Percentiles rank a stretch among this genome's conserved stretches.
phyloP scores from a whole-genome alignment of 2,113 vertebrate species.

The Jacana jacana region DNA sequence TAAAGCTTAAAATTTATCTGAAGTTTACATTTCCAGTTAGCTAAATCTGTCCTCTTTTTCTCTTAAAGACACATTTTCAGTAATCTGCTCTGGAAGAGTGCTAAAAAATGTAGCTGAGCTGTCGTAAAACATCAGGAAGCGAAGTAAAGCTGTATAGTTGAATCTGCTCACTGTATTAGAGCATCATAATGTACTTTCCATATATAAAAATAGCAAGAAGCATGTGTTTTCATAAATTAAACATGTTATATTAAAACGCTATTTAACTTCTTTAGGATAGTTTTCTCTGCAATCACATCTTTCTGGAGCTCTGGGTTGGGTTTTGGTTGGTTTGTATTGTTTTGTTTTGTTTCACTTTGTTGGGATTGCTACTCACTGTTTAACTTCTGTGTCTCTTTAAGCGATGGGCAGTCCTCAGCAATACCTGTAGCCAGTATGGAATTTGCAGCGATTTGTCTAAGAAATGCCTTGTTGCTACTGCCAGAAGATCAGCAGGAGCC shows the following conservation, averaged over 20 bases:
- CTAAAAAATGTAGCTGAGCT: not conserved
- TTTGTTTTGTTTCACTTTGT: not conserved
- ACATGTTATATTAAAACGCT: not conserved
- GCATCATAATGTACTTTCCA: not conserved
- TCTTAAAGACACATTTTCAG: not conserved
- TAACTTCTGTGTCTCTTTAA: constrained; percentile 62
- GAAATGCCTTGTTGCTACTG: constrained; percentile 91
- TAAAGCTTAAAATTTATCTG: not conserved
- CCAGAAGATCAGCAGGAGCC: constrained; percentile 87
- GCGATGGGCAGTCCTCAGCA: constrained; percentile 95
- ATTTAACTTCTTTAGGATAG: not conserved
- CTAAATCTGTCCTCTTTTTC: not conserved
- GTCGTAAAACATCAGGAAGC: not conserved
- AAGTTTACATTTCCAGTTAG: not conserved
- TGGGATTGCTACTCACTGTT: not conserved
- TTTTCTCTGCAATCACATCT: not conserved
- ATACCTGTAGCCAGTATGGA: constrained; percentile 99
- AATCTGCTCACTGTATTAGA: not conserved
- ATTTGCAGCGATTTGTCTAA: constrained; percentile 96
- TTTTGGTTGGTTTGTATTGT: no score
- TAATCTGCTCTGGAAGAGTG: not conserved
- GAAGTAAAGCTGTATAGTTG: not conserved
- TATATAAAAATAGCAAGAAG: not conserved
- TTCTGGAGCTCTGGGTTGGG: not conserved
- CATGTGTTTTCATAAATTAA: not conserved